These are phyloP conservation scores for Macrotrachela quadricornifera DNA, from an alignment of 1,140 invertebrate genomes.

Conservation along the genomic window DNA sequence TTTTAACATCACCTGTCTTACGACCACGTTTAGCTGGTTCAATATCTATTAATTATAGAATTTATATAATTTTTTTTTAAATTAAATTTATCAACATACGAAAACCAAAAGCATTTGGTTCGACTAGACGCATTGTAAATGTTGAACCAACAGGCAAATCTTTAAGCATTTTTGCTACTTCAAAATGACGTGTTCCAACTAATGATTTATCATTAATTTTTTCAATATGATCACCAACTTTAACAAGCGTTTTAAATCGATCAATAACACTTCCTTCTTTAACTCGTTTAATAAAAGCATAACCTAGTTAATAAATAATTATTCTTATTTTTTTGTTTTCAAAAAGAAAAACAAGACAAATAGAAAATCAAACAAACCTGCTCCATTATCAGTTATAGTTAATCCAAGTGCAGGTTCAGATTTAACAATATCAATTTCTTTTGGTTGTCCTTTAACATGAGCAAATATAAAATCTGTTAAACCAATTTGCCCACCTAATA, in stretches of 20 bases:
- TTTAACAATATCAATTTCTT: slow-evolving; percentile 80
- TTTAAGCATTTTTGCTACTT: slow-evolving; percentile 81
- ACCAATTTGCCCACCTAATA: slow-evolving; percentile 81
- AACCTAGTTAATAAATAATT: slow-evolving; percentile 30
- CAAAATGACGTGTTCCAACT: slow-evolving; percentile 75
- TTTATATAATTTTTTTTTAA: no score
- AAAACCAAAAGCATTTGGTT: slow-evolving; percentile 72
- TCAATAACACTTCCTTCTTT: slow-evolving; percentile 67
- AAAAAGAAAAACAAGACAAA: no score
- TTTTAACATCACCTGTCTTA: slow-evolving; percentile 15
- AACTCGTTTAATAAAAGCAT: slow-evolving; percentile 87
- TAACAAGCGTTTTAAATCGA: slow-evolving; percentile 25
- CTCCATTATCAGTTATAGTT: slow-evolving; percentile 90
- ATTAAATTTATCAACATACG: slow-evolving; percentile 36
- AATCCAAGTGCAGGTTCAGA: slow-evolving; percentile 77
- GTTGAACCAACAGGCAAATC: slow-evolving; percentile 67
- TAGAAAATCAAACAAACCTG: slow-evolving; percentile 29
- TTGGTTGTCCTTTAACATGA: slow-evolving; percentile 73
- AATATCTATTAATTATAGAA: no score
- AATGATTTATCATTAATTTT: slow-evolving; percentile 62
- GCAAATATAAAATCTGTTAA: slow-evolving; percentile 95
- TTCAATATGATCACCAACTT: slow-evolving; percentile 90
- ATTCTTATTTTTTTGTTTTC: no score
- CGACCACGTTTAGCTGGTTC: slow-evolving; percentile 14
- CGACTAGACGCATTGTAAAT: slow-evolving; percentile 69